Base-by-base conservation (phyloP, 2,797 vertebrate genomes). In the Gadopsis marmoratus region DNA sequence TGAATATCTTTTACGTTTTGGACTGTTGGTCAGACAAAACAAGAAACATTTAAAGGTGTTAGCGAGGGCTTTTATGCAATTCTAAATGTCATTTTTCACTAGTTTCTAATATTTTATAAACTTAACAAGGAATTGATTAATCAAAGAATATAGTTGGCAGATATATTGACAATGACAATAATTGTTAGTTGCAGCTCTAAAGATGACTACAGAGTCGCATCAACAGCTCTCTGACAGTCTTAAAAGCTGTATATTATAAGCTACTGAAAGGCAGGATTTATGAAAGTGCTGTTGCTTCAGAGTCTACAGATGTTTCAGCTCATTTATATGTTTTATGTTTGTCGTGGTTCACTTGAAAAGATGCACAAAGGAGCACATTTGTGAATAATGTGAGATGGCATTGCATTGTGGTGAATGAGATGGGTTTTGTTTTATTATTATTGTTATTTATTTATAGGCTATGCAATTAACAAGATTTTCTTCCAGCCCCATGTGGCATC, bases 251-350 rank as follows among this genome's bases (percentile, higher is more conserved):
- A 45, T 4, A 71, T 17, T 45, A 50, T n/a, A 35, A 74, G 16
- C 19, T 35, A 21, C 13, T 61, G 2, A 41, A 48, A 51, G 21
- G 7, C 7, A 47, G 23, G 43, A 53, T 61, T 51, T 3, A 74
- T 31, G 53, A 35, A 51, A 50, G 9, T 47, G 21, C 13, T 51
- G 4, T 12, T 55, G 31, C 58, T 58, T 41, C 50, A 23, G 37
- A 73, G 54, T 73, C 5, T 43, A 53, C 19, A 65, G 45, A 26
- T 69, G 29, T 63, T 29, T 2, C 53, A 19, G 19, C 26, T 64
- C 7, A 35, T 26, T 71, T 76, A 10, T 21, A 48, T 33, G 5
- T 48, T 21, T 3, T 19, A 17, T 19, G 12, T 48, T 41, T 61
- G 4, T 53, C 26, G 47, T 33, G 1, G 48, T 58, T 61, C 2